These are phyloP conservation scores for Bos javanicus DNA, from an alignment of 2,113 vertebrate genomes.

Conservation along the genomic window DNA sequence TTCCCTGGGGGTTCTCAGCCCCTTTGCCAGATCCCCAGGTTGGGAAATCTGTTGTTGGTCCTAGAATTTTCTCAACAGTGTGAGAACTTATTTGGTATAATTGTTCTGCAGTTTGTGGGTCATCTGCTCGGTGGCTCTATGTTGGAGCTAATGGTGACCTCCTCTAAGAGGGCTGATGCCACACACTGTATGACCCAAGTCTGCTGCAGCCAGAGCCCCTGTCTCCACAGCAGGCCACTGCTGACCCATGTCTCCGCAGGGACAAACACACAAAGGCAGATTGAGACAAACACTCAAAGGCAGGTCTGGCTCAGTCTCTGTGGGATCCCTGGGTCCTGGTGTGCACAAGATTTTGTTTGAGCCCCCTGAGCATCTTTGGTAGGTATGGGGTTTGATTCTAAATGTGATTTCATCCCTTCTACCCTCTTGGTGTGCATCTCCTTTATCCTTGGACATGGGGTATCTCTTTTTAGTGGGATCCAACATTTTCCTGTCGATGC, in stretches of 20 bases:
- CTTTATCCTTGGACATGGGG: neutral
- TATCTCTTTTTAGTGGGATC: neutral
- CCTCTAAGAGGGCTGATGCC: neutral
- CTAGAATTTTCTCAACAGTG: neutral
- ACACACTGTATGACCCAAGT: neutral
- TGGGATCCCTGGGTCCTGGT: neutral
- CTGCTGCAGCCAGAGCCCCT: neutral
- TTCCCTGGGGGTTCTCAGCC: neutral
- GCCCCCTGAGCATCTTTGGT: neutral
- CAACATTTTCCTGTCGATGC: neutral
- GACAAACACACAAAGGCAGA: neutral
- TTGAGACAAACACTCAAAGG: too few species aligned
- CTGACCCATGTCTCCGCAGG: neutral
- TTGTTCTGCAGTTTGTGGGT: neutral
- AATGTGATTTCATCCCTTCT: neutral
- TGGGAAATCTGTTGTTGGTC: neutral
- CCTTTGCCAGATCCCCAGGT: neutral
- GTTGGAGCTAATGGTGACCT: neutral
- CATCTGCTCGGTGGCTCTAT: rapidly evolving
- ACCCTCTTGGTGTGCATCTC: neutral
- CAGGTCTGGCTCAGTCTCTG: neutral
- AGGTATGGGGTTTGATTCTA: neutral
- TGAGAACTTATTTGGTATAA: neutral
- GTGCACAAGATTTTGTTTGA: neutral
- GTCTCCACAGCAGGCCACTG: neutral